Conservation (phyloP, 2,113 vertebrate genomes). For the Aptenodytes forsteri region DNA sequence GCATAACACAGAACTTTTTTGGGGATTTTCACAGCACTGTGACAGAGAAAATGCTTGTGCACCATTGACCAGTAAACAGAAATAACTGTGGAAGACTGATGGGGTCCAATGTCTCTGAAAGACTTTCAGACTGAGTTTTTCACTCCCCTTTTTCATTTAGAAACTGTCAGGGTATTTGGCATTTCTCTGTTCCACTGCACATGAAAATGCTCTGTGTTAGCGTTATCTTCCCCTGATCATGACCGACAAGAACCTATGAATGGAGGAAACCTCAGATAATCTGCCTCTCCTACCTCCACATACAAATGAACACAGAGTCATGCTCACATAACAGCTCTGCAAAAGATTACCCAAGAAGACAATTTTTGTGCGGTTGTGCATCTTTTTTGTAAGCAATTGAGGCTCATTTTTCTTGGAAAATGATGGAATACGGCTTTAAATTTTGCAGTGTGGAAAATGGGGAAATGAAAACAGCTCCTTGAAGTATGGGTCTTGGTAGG, state of each 20-base stretch:
- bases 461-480: background rate
- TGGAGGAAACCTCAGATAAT: background rate
- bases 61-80: background rate
- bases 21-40: background rate
- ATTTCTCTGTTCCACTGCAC: background rate
- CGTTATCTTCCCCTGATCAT: accelerated
- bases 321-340: background rate
- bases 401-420: background rate
- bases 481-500: background rate
- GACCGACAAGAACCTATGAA: background rate
- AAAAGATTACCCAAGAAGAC: background rate
- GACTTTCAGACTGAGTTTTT: background rate
- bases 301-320: background rate
- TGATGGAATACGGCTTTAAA: background rate
- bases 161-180: background rate
- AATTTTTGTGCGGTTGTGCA: background rate
- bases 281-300: background rate
- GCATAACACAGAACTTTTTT: background rate
- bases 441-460: background rate
- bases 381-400: background rate
- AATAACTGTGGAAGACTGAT: background rate
- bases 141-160: background rate
- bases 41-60: background rate
- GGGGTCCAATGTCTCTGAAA: background rate
- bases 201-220: background rate